Evolutionary conservation across 2,888 invertebrate genomes (phyloP).

Genomic region (Teinopalpus imperialis): DNA sequence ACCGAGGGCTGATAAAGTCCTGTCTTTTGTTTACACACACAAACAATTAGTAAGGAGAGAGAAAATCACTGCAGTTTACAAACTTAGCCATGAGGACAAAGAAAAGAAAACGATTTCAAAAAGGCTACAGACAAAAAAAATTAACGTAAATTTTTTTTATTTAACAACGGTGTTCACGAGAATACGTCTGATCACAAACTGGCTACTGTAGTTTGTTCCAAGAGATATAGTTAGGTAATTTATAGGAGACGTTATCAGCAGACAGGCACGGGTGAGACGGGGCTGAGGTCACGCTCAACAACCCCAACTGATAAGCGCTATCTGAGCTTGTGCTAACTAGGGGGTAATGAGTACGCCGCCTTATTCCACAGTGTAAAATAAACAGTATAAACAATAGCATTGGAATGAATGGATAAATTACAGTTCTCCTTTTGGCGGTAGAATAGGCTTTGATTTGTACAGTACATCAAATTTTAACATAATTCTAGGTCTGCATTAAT

Average conservation of each 20-base stretch:
- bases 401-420: too few species aligned
- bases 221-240: constrained; percentile 49
- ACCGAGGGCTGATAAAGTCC: constrained; percentile 22
- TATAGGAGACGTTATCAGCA: constrained; percentile 65
- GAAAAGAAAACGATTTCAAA: background rate
- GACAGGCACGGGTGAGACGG: constrained; percentile 45
- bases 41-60: constrained; percentile 63
- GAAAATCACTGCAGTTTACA: constrained; percentile 61
- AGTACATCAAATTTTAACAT: too few species aligned
- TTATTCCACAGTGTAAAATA: constrained; percentile 38
- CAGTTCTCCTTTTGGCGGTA: too few species aligned
- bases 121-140: too few species aligned
- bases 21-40: constrained; percentile 33
- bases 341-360: constrained; percentile 63
- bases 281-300: constrained; percentile 56
- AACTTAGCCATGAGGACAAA: constrained; percentile 72
- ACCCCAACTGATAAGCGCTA: constrained; percentile 60
- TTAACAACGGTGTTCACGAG: constrained; percentile 37
- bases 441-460: background rate
- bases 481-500: background rate
- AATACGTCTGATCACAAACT: constrained; percentile 39
- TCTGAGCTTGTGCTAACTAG: constrained; percentile 64
- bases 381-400: background rate
- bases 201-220: constrained; percentile 35
- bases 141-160: too few species aligned